A percentile compares a stretch with the other conserved stretches of the same genome.
phyloP scores from a whole-genome alignment of 2,888 invertebrate genomes.

The Amblyjoppa fuscipennis region DNA sequence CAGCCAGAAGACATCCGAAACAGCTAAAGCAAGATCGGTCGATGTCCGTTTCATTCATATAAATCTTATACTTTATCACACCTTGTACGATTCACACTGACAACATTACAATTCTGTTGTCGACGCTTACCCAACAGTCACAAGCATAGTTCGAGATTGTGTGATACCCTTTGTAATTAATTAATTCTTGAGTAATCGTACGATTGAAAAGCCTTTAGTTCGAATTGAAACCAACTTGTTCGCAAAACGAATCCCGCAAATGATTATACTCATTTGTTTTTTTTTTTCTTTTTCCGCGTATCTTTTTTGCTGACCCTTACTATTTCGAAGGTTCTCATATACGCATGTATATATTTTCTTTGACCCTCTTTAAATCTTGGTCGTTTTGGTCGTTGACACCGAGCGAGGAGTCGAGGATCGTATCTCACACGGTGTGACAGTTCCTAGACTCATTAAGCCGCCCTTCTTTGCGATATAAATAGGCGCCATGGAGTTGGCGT shows the following conservation, averaged over 20 bases:
- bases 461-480: conserved; percentile 82
- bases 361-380: conserved; percentile 10
- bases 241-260: neutral
- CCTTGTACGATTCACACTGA: neutral
- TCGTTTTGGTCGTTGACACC: conserved; percentile 62
- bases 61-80: conserved; percentile 26
- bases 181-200: conserved; percentile 7
- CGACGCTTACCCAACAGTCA: neutral
- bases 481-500: conserved; percentile 77
- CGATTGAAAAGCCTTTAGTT: conserved; percentile 1
- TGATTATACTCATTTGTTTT: neutral
- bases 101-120: conserved; percentile 5
- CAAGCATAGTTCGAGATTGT: neutral
- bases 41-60: conserved; percentile 45
- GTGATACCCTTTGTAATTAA: neutral
- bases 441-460: conserved; percentile 84
- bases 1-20: neutral
- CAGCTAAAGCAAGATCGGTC: neutral
- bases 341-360: conserved; percentile 23
- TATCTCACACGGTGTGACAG: conserved; percentile 81
- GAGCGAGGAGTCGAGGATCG: conserved; percentile 73
- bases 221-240: neutral
- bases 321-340: conserved; percentile 10
- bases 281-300: conserved; percentile 9
- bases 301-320: neutral